These are phyloP conservation scores for Neoitamus cyanurus DNA, from an alignment of 2,888 invertebrate genomes.

Conservation along the genomic window DNA sequence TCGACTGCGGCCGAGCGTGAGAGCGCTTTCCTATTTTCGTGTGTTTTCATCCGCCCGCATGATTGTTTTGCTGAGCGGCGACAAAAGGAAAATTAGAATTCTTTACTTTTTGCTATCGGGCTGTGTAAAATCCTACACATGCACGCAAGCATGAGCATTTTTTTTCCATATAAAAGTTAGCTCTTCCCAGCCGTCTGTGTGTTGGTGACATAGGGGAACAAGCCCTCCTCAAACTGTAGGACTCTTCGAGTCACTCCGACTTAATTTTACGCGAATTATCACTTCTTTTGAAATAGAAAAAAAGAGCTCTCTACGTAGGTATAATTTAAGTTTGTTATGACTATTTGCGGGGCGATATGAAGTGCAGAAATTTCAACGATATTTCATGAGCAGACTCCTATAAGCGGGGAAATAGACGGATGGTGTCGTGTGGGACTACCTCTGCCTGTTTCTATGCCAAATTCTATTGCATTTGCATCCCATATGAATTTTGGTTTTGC, in stretches of 20 bases:
- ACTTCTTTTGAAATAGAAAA: not conserved
- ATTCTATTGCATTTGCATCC: no score
- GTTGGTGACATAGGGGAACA: not conserved
- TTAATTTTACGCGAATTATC: slow-evolving; percentile 1
- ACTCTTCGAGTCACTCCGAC: not conserved
- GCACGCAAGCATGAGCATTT: not conserved
- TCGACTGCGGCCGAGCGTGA: not conserved
- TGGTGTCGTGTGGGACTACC: not conserved
- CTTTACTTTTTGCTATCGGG: not conserved
- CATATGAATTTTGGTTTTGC: no score
- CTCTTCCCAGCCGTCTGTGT: not conserved
- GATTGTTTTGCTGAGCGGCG: not conserved
- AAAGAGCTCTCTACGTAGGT: not conserved
- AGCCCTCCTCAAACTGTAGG: slow-evolving; percentile 4
- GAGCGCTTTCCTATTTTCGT: not conserved
- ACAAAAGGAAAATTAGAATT: not conserved
- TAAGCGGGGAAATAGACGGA: not conserved
- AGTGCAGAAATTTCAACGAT: not conserved
- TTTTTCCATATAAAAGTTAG: not conserved
- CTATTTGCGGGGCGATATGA: not conserved
- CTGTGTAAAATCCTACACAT: not conserved
- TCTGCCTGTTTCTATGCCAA: not conserved
- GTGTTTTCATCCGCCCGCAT: not conserved
- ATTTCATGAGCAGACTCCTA: not conserved
- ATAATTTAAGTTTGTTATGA: not conserved